These are phyloP conservation scores for Acholoe squamosa DNA, from an alignment of 2,888 invertebrate genomes.

Conservation along the genomic window DNA sequence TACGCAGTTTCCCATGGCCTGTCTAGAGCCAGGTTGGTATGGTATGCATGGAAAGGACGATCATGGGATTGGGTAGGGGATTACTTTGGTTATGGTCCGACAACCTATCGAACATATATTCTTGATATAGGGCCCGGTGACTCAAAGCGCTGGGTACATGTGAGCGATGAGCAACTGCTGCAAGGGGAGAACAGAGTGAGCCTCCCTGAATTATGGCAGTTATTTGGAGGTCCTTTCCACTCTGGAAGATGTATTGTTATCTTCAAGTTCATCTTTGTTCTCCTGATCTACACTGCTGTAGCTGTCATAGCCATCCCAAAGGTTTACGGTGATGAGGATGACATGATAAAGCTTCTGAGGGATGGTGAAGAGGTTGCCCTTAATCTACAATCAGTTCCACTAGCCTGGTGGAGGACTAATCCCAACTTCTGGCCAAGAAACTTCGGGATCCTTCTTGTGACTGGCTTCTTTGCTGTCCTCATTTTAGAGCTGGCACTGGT, in stretches of 20 bases:
- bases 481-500: slow-evolving; percentile 29
- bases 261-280: neutral
- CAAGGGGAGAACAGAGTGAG: neutral
- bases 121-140: slow-evolving; percentile 37
- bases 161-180: slow-evolving; percentile 43
- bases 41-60: slow-evolving; percentile 30
- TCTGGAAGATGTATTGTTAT: slow-evolving; percentile 32
- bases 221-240: slow-evolving; percentile 42
- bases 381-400: slow-evolving; percentile 11
- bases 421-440: slow-evolving; percentile 42
- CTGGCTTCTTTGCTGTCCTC: slow-evolving; percentile 11
- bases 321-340: neutral
- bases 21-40: neutral
- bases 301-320: slow-evolving; percentile 21
- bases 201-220: slow-evolving; percentile 26
- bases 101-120: slow-evolving; percentile 41
- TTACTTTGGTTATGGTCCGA: slow-evolving; percentile 31
- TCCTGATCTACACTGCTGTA: neutral
- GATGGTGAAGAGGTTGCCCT: slow-evolving; percentile 40
- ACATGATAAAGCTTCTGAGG: neutral
- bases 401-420: slow-evolving; percentile 54
- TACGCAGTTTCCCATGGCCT: neutral
- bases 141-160: slow-evolving; percentile 54
- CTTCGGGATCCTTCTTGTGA: neutral
- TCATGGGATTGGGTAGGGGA: slow-evolving; percentile 45